Conservation (phyloP, 2,113 vertebrate species). For the Columbina picui region DNA sequence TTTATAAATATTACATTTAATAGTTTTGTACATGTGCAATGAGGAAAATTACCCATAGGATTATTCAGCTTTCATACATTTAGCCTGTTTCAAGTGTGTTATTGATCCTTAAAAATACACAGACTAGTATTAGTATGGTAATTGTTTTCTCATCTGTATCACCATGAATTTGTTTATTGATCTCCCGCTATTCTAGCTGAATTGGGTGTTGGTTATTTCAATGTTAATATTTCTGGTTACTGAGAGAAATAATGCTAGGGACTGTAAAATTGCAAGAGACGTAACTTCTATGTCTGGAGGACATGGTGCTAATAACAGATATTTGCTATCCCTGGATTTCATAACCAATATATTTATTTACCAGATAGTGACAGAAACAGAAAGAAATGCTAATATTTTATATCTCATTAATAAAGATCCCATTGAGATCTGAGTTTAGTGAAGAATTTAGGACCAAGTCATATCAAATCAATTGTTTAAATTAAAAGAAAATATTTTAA, state of each 20-base stretch:
- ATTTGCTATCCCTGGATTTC: background rate
- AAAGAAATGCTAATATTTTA: background rate
- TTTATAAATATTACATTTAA: background rate
- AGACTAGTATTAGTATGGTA: background rate
- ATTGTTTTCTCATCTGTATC: background rate
- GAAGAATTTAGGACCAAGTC: background rate
- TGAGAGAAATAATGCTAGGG: background rate
- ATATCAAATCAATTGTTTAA: background rate
- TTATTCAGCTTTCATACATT: conserved; percentile 15
- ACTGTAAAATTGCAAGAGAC: background rate
- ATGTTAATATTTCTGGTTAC: background rate
- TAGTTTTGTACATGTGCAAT: background rate
- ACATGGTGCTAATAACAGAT: background rate
- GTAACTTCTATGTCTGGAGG: background rate
- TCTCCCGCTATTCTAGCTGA: background rate
- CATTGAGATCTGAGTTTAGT: background rate
- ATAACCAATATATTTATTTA: background rate
- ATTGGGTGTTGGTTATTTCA: background rate
- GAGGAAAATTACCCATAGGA: background rate
- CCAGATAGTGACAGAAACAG: background rate
- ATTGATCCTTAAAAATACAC: background rate
- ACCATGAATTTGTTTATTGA: background rate
- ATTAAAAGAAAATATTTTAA: background rate
- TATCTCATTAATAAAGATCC: background rate
- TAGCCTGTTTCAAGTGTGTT: background rate